Percentiles rank a stretch among this genome's conserved stretches.
These are phyloP conservation scores for Drosophila phalerata DNA, from an alignment of 2,888 invertebrate species.

Conservation along the genomic window DNA sequence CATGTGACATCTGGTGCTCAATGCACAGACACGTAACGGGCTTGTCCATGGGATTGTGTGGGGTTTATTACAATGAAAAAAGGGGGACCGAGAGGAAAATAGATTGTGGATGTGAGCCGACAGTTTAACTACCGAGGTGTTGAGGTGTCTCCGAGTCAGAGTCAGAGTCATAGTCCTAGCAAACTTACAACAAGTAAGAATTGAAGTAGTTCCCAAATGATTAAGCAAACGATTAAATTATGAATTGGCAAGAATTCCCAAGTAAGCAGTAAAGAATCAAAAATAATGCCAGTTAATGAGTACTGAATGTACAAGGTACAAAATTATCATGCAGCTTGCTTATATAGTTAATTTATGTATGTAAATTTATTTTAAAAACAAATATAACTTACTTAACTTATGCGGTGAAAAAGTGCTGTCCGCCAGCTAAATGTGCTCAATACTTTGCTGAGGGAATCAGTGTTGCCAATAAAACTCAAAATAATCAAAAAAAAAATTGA, in stretches of 20 bases:
- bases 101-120: conserved; percentile 38
- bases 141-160: conserved; percentile 47
- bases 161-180: conserved; percentile 5
- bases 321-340: too few species aligned
- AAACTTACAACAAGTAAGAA: conserved; percentile 16
- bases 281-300: conserved; percentile 15
- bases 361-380: too few species aligned
- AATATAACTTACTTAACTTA: too few species aligned
- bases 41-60: conserved; percentile 16
- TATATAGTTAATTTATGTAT: too few species aligned
- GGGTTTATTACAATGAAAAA: not conserved
- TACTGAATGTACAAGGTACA: too few species aligned
- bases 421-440: too few species aligned
- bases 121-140: conserved; percentile 73
- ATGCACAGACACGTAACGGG: conserved; percentile 74
- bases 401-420: too few species aligned
- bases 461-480: too few species aligned
- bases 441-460: too few species aligned
- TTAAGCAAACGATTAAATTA: conserved; percentile 74
- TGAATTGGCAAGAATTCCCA: conserved; percentile 65
- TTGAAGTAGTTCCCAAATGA: conserved; percentile 66
- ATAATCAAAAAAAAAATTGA: too few species aligned
- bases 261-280: conserved; percentile 53
- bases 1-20: conserved; percentile 76
- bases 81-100: not conserved